These are phyloP conservation scores for Sinelater perroti DNA, from an alignment of 2,888 invertebrate species.

Conservation along the genomic window DNA sequence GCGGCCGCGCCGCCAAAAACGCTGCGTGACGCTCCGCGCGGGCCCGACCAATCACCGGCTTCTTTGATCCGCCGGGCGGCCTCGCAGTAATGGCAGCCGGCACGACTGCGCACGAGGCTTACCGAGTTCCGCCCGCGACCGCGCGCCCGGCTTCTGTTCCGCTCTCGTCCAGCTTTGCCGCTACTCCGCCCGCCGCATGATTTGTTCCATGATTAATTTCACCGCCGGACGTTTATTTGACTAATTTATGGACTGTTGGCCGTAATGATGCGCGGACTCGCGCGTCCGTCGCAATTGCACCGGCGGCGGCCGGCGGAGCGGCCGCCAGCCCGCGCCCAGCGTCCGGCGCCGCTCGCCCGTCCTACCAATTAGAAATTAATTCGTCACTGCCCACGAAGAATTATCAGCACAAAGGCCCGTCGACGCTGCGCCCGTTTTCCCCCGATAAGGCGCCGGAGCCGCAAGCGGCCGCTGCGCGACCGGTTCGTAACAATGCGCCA, in stretches of 20 bases:
- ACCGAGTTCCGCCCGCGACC: constrained; percentile 49
- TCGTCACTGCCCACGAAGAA: constrained; percentile 17
- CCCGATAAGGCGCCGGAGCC: background rate
- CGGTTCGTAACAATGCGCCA: background rate
- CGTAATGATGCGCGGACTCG: constrained; percentile 36
- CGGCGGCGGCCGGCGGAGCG: too few species aligned
- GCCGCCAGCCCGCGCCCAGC: background rate
- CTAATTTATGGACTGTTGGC: constrained; percentile 56
- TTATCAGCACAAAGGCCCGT: background rate
- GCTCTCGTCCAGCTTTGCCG: too few species aligned
- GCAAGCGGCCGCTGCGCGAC: constrained; percentile 1
- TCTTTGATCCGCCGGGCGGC: constrained; percentile 61
- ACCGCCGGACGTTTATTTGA: constrained; percentile 57
- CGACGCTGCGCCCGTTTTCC: constrained; percentile 15
- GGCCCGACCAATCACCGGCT: constrained; percentile 59
- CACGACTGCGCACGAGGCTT: constrained; percentile 70
- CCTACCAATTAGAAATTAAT: constrained; percentile 15
- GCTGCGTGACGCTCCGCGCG: constrained; percentile 56
- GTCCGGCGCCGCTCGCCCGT: background rate
- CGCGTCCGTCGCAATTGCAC: constrained; percentile 13
- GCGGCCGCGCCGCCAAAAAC: constrained; percentile 45
- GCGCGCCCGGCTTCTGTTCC: constrained; percentile 34
- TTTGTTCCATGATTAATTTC: constrained; percentile 58
- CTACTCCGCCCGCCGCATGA: constrained; percentile 48
- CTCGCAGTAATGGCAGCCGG: constrained; percentile 67